These are phyloP conservation scores for Tryphoninae sp. DNA, from an alignment of 2,888 invertebrate species.

Conservation along the genomic window DNA sequence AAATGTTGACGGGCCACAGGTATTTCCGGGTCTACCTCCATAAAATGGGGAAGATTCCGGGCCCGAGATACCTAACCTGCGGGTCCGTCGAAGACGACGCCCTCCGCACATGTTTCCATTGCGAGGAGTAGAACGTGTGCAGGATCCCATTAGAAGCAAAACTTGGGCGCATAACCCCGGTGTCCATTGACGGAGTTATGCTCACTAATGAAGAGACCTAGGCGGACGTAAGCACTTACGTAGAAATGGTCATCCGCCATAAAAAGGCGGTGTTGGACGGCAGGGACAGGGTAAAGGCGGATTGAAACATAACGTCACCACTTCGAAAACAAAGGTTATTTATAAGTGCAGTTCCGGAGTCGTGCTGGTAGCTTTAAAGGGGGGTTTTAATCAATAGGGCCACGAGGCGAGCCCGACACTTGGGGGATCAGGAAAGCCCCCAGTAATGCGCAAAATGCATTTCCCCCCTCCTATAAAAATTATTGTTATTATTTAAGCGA, in stretches of 20 bases:
- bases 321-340: no score
- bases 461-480: background rate
- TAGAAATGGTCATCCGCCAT: no score
- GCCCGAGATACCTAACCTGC: constrained; percentile 12
- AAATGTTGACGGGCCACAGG: background rate
- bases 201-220: background rate
- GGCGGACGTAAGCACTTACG: no score
- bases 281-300: no score
- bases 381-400: background rate
- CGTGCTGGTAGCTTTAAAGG: background rate
- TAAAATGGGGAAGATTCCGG: constrained; percentile 11
- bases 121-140: background rate
- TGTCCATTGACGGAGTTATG: background rate
- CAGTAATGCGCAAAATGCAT: background rate
- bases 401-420: background rate
- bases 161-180: background rate
- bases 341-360: background rate
- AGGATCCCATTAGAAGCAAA: background rate
- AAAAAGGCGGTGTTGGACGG: no score
- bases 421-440: background rate
- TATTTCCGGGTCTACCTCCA: constrained; percentile 11
- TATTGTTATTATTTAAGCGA: constrained; percentile 36
- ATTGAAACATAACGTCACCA: background rate
- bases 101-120: constrained; percentile 27
- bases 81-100: constrained; percentile 13